Base-by-base conservation (phyloP, 2,113 vertebrate genomes). In the Tamias sibiricus region DNA sequence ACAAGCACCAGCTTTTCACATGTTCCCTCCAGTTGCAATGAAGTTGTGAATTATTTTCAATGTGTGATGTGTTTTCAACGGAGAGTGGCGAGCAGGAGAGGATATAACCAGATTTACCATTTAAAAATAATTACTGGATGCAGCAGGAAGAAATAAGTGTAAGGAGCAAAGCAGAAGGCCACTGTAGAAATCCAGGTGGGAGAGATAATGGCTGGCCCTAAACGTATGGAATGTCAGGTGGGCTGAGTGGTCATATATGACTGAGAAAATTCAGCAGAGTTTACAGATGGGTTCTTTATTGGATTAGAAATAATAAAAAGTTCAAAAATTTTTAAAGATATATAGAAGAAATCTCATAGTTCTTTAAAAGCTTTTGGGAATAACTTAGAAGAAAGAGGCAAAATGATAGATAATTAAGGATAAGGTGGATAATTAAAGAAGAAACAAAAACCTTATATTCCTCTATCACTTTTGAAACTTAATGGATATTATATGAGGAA, bases 311-410 rank as follows among this genome's bases (percentile, higher is more conserved):
- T 87, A 80, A 88, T 64, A 32, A 24, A 20, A 8, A 62, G 6
- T 44, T 81, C 66, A 87, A 24, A 66, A 44, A 79, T 59, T 47
- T 84, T 93, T 76, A 71, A 82, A 84, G 32, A 62, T 66, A 62
- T 64, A 71, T 14, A 82, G 22, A 69, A 81, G 2, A 80, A 91
- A 62, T 4, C 11, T 82, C 42, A 94, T 40, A 19, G n/a, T 88
- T 80, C 6, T 57, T 87, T 9, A 64, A 75, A 59, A 24, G 6
- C 8, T 90, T 94, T 57, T 85, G 14, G 4, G n/a, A 57, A 84
- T 87, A 24, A 71, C 12, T 0, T 40, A 44, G 6, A 64, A 44
- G 13, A 62, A 54, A 87, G 54, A 87, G 71, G 85, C 3, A 81
- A 95, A 64, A 81, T 66, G 17, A 32, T 90, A 71, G 17, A 32